These are phyloP conservation scores for Ardeotis arabs DNA, from an alignment of 2,113 vertebrate species.

Conservation along the genomic window DNA sequence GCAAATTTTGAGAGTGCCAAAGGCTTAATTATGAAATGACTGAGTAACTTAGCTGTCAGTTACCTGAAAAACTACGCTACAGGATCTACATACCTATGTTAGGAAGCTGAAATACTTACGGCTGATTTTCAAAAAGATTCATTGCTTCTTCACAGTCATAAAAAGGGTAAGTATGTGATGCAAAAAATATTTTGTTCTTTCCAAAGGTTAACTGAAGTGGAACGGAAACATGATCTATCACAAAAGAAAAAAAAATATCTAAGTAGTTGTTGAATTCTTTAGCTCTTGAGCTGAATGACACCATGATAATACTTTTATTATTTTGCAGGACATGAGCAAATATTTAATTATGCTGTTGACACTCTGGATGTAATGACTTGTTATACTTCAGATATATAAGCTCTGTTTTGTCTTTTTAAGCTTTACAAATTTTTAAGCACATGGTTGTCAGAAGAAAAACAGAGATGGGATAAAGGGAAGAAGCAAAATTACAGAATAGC, in stretches of 20 bases:
- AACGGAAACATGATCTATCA: conserved; percentile 87
- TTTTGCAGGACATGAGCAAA: neutral
- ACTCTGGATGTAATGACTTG: neutral
- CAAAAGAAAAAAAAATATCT: conserved; percentile 3
- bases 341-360: neutral
- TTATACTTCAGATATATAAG: neutral
- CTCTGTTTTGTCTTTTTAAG: neutral
- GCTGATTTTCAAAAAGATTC: conserved; percentile 83
- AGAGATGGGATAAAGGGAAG: neutral
- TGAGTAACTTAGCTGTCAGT: neutral
- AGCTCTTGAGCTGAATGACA: conserved; percentile 15
- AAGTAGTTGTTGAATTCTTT: conserved; percentile 31
- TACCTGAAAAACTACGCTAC: neutral
- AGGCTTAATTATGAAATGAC: neutral
- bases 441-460: neutral
- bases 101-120: conserved; percentile 82
- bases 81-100: neutral
- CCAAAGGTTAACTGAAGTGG: conserved; percentile 76
- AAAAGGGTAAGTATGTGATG: conserved; percentile 86
- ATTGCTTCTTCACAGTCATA: conserved; percentile 90
- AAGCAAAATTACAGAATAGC: neutral
- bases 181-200: conserved; percentile 79
- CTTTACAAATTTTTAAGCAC: neutral
- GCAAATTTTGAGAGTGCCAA: neutral
- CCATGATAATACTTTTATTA: neutral